Base-by-base conservation (phyloP, 1,140 invertebrate species). In the Anthonomus grandis region DNA sequence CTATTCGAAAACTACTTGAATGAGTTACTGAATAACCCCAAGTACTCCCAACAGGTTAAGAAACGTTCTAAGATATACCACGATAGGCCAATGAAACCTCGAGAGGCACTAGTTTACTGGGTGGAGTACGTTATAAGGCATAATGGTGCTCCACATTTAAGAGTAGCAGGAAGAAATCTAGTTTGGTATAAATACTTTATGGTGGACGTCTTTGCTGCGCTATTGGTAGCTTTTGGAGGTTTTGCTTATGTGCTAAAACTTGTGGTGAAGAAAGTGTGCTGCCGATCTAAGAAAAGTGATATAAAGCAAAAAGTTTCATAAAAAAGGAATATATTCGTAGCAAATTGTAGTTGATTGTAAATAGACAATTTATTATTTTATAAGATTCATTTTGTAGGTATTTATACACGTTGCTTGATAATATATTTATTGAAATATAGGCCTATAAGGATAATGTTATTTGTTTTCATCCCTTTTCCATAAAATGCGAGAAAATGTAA, bases 61-160 rank as follows among this genome's bases (percentile, higher is more conserved):
- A 23, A 36, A 21, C 47, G 44, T n/a, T 57, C 54, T 9, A 24
- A 6, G 31, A 9, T 57, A 4, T 27, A 48, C 21, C 74, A 70
- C 10, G 81, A 83, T 59, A 70, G 75, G 23, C 80, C 79, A 0
- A 59, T 75, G 55, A 63, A 62, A 3, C 83, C 86, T 0, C 50
- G 86, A 54, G 79, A 87, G 13, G 79, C 78, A 0, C 83, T 83
- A 0, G 74, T 84, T 1, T 89, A 80, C 71, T 87, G 85, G 83
- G 75, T 79, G 0, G 86, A 89, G 67, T 82, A 87, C 57, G 76
- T 87, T 0, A 74, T 80, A 0, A 75, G 84, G 5, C 84, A 86
- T 65, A 76, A 78, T 2, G 74, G 78, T 27, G 74, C 76, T 1
- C 62, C 67, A 1, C 77, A 75, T 31, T 64, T 84, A 0, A 72